A percentile compares a stretch with the other conserved stretches of the same genome.
Conservation (phyloP, 2,797 vertebrate species). For the Chelidonichthys spinosus region DNA sequence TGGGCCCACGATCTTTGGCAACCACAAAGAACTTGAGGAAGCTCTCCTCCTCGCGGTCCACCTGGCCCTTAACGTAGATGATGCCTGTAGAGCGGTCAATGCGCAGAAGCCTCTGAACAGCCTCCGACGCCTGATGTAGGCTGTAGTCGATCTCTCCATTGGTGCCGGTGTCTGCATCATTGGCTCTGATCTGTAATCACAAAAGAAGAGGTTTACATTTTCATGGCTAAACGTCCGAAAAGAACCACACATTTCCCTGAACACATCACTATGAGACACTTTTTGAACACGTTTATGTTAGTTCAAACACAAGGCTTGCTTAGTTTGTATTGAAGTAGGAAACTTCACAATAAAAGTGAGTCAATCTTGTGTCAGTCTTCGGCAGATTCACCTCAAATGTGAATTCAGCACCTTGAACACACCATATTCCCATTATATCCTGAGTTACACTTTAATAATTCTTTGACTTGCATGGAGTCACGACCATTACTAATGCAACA, state of each 20-base stretch:
- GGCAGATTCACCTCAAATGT: background rate
- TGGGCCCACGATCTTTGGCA: conserved; percentile 94
- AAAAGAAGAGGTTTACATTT: background rate
- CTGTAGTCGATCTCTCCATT: conserved; percentile 95
- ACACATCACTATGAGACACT: no score
- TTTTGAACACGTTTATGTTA: no score
- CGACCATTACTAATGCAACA: conserved; percentile 28
- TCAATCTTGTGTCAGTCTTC: background rate
- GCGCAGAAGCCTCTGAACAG: conserved; percentile 90
- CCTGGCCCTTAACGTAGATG: conserved; percentile 92
- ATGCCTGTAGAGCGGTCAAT: conserved; percentile 92
- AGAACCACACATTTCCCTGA: background rate
- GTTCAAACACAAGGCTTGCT: no score
- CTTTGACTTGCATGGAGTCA: conserved; percentile 10
- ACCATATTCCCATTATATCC: background rate
- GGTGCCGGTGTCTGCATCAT: conserved; percentile 92
- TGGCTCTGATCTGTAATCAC: conserved; percentile 90
- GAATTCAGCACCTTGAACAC: no score
- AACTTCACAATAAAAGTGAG: no score
- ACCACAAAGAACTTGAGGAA: conserved; percentile 93
- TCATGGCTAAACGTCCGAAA: background rate
- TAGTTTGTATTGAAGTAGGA: no score
- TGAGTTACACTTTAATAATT: conserved; percentile 23
- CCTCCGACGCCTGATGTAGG: conserved; percentile 90
- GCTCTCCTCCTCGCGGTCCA: conserved; percentile 93